These are phyloP conservation scores for Dasypogon diadema DNA, from an alignment of 2,888 invertebrate genomes.

Conservation along the genomic window DNA sequence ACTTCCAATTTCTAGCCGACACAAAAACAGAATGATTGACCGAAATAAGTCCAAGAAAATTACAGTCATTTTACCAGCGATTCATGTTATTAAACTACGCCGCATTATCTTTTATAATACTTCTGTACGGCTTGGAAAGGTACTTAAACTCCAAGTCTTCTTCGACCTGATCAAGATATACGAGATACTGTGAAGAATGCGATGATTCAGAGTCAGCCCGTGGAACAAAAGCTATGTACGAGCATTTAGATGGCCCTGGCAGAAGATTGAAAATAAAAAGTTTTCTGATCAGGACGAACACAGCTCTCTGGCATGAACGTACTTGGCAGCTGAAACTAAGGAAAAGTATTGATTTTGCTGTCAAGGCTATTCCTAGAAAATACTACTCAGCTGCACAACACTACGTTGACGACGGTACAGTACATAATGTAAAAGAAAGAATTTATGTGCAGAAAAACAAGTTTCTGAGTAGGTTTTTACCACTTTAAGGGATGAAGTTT, in stretches of 20 bases:
- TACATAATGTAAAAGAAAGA: neutral
- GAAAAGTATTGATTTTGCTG: constrained; percentile 27
- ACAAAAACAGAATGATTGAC: neutral
- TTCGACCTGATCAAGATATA: constrained; percentile 11
- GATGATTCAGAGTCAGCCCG: neutral
- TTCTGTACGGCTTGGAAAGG: neutral
- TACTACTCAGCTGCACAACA: neutral
- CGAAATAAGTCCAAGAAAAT: neutral
- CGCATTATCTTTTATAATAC: neutral
- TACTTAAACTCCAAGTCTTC: constrained; percentile 12
- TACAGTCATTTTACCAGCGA: neutral
- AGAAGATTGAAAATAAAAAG: neutral
- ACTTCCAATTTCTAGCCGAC: neutral
- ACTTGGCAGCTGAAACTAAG: constrained; percentile 13
- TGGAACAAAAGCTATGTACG: constrained; percentile 1
- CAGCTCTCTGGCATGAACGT: constrained; percentile 19
- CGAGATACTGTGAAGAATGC: constrained; percentile 5
- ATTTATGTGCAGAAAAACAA: constrained; percentile 6
- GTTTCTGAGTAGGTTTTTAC: neutral
- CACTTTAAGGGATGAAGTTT: constrained; percentile 3
- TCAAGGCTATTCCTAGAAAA: constrained; percentile 32
- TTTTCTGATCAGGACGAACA: constrained; percentile 21
- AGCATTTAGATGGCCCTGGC: neutral
- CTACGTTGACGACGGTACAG: neutral
- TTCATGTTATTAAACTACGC: neutral